Percentiles rank a stretch among this genome's conserved stretches.
Conservation (phyloP, 2,888 invertebrate species). For the Acanthosoma haemorrhoidale region DNA sequence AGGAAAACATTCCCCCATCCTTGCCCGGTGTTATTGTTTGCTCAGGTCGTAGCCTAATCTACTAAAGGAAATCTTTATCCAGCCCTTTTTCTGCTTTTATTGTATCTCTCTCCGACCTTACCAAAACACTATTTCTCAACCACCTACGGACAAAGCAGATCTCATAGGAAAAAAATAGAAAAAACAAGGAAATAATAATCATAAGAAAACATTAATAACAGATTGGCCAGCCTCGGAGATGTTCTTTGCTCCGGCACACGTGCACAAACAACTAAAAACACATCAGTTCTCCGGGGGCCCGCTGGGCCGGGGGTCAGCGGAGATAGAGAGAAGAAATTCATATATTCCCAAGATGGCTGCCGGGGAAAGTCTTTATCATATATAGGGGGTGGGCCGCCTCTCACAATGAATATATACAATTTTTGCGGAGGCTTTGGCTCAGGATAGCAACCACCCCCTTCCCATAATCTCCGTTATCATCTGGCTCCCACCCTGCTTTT, state of each 20-base stretch:
- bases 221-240: not conserved
- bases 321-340: not conserved
- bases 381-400: not conserved
- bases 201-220: not conserved
- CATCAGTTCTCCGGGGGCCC: not conserved
- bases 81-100: not conserved
- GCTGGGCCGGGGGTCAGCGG: not conserved
- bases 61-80: not conserved
- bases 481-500: not conserved
- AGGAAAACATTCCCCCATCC: not conserved
- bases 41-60: constrained; percentile 2
- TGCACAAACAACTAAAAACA: constrained; percentile 21
- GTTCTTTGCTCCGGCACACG: constrained; percentile 5
- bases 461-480: constrained; percentile 20
- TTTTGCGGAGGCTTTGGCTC: not conserved
- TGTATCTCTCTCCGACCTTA: not conserved
- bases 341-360: constrained; percentile 18
- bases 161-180: not conserved
- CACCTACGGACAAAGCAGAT: not conserved
- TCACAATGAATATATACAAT: constrained; percentile 21
- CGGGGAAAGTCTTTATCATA: constrained; percentile 13
- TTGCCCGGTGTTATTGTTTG: not conserved
- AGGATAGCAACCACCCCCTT: not conserved
- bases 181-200: not conserved
- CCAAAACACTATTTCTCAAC: not conserved